phyloP scores from a whole-genome alignment of 2,113 vertebrate genomes.

The Ptyas mucosa region DNA sequence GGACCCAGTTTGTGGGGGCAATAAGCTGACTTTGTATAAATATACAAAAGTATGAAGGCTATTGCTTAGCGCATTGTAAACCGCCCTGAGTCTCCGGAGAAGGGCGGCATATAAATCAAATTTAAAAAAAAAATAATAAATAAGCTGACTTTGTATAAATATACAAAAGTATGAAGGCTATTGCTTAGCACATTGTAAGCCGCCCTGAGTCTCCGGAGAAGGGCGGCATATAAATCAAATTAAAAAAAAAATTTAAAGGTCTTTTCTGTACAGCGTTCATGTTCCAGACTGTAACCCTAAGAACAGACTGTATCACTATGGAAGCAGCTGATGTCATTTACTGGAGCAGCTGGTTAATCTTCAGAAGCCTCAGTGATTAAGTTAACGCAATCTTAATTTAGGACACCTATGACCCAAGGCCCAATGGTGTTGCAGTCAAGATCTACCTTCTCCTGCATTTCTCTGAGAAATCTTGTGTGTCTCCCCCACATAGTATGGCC shows the following conservation, averaged over 20 bases:
- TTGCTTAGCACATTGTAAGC: too few species aligned
- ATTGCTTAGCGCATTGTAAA: too few species aligned
- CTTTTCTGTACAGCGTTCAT: not conserved
- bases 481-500: conserved; percentile 79
- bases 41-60: too few species aligned
- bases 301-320: not conserved
- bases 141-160: too few species aligned
- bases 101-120: too few species aligned
- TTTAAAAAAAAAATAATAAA: too few species aligned
- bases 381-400: not conserved
- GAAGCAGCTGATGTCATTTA: not conserved
- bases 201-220: too few species aligned
- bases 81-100: too few species aligned
- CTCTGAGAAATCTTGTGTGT: not conserved
- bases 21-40: too few species aligned
- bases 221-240: too few species aligned
- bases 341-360: not conserved
- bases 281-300: not conserved
- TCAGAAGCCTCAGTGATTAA: not conserved
- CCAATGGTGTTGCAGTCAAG: not conserved
- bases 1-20: too few species aligned
- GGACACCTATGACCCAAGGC: not conserved
- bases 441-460: not conserved
- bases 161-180: too few species aligned
- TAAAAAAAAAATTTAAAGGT: not conserved